Evolutionary conservation across 2,888 invertebrate genomes (phyloP).

Genomic region (Drosophila mimetica): DNA sequence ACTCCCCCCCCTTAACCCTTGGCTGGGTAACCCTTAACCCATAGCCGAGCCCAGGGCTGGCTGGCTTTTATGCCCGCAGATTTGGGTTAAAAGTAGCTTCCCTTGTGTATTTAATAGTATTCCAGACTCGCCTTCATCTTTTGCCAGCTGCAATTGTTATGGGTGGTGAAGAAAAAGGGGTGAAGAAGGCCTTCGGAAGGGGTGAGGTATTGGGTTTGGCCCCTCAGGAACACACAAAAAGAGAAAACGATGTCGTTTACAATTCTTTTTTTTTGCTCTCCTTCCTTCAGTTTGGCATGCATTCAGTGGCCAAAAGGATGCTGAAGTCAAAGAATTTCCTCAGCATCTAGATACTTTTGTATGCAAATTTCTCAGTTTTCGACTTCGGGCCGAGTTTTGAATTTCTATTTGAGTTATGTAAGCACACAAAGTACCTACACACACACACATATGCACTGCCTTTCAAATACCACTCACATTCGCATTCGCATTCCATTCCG

Average conservation of each 20-base stretch:
- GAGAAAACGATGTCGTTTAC: conserved; percentile 18
- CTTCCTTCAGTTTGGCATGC: conserved; percentile 24
- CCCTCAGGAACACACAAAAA: background rate
- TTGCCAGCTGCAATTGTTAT: conserved; percentile 35
- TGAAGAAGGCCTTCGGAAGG: background rate
- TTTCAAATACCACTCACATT: conserved; percentile 20
- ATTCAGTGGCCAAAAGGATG: conserved; percentile 19
- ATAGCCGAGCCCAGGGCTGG: conserved; percentile 25
- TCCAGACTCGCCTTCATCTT: conserved; percentile 42
- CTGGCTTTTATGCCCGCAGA: conserved; percentile 75
- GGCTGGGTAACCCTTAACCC: background rate
- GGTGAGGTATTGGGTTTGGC: background rate
- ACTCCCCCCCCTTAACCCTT: conserved; percentile 18
- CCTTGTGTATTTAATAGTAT: conserved; percentile 77
- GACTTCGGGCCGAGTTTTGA: conserved; percentile 35
- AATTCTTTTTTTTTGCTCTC: background rate
- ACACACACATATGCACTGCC: too few species aligned
- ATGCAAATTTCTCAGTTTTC: conserved; percentile 46
- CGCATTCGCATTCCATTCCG: conserved; percentile 6
- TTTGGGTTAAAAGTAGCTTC: conserved; percentile 78
- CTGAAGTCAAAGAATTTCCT: conserved; percentile 39
- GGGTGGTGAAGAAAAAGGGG: background rate
- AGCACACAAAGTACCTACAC: background rate
- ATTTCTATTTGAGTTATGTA: conserved; percentile 27
- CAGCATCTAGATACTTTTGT: conserved; percentile 37